Evolutionary conservation across 2,888 invertebrate genomes (phyloP).

Genomic region (Ectropis crepuscularia): DNA sequence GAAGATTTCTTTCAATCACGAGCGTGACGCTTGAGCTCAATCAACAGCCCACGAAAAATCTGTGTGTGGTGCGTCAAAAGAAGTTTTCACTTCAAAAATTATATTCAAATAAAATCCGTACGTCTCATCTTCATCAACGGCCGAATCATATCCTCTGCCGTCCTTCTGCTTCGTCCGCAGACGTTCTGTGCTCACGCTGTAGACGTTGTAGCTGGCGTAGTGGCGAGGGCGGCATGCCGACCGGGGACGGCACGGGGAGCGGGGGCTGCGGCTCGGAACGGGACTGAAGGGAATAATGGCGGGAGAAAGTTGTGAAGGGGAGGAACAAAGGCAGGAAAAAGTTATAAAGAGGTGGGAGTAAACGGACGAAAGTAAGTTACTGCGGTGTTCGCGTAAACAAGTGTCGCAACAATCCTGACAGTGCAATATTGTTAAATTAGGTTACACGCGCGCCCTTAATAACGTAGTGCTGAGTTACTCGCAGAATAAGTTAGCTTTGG

Average conservation of each 20-base stretch:
- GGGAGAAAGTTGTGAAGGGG: not conserved
- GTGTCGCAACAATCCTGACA: no score
- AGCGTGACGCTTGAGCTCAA: no score
- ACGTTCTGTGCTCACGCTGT: not conserved
- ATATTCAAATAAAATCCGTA: not conserved
- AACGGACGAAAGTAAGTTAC: no score
- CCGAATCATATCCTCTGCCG: not conserved
- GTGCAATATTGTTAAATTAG: no score
- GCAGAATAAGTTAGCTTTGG: no score
- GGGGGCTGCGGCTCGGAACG: not conserved
- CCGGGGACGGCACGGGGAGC: not conserved
- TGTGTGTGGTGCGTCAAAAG: no score
- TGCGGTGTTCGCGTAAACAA: no score
- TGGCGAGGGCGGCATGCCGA: constrained; percentile 3
- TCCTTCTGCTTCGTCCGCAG: not conserved
- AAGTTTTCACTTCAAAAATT: not conserved
- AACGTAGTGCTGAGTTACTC: no score
- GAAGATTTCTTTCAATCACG: no score
- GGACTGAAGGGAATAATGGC: not conserved
- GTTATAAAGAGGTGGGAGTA: no score
- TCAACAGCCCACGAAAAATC: no score
- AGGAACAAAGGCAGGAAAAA: not conserved
- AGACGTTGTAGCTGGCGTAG: constrained; percentile 3
- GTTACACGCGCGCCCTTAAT: no score
- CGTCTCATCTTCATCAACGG: constrained; percentile 1